Evolutionary conservation across 1,140 invertebrate genomes (phyloP), one percentile per base, ranked within the genome.

Genomic region (Caenorhabditis tropicalis): DNA sequence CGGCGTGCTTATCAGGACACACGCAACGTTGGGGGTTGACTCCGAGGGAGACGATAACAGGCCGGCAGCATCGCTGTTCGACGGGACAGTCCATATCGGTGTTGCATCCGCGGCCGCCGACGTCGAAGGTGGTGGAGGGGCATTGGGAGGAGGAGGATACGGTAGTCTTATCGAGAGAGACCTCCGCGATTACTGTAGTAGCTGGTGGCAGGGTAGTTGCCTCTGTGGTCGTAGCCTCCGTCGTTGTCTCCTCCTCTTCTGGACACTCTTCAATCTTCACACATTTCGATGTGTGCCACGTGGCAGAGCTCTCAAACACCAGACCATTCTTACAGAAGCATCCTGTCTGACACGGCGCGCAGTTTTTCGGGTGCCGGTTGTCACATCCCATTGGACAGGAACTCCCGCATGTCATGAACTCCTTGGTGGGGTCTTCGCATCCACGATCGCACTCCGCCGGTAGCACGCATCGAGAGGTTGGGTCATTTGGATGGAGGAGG

Each of bases 301-400:
- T 48, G n/a, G 84, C 33, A 19, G 79, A 81, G 24, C 81, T 85
- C 19, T 58, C 43, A 51, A 79, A 58, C 7, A 85, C 84, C 39
- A 81, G 31, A 15, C 84, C 84, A 53, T 85, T 85, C 36, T 81
- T 82, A 58, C 84, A 85, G 80, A 82, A 85, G 21, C 84, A 85
- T 27, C 84, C 84, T 36, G 80, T 56, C 24, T 60, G 48, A 21
- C 84, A 85, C 5, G 84, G 84, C 24, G 84, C 83, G 48, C 84
- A 85, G 27, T 70, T 82, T 24, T 56, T 85, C 4, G 84, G 84
- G 58, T 82, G 81, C 1, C 79, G 80, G 46, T 85, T 85, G 31
- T 85, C 84, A 48, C 84, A 85, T 82, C 84, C 84, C 24, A 85
- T 70, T 16, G 84, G 84, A 46, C 84, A 85, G 10, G 84, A 85